Base-by-base conservation (phyloP, 2,797 vertebrate species). In the Sebastes taczanowskii region DNA sequence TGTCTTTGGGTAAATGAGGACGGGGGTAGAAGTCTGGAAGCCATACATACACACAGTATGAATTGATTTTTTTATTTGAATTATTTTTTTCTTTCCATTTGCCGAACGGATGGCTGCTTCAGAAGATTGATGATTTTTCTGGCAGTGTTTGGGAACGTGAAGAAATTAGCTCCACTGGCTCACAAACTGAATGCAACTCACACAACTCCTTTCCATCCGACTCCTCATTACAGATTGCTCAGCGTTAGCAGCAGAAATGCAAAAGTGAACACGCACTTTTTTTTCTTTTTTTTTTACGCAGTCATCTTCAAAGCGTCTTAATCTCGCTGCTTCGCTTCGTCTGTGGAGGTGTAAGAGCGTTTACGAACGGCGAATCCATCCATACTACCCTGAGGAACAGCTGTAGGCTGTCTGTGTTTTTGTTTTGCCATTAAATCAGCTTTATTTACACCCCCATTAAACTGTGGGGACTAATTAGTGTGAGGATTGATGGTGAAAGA, bases 401-500 rank as follows among this genome's bases (percentile, higher is more conserved):
- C 82, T 81, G 72, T 80, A 58, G 46, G 42, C 74, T 75, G 42
- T 20, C 16, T 34, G 71, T 71, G 71, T 79, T 90, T 92, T 89
- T 90, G 85, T 88, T 90, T 88, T 67, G 55, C 78, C 75, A 84
- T 92, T 91, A 88, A 89, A 92, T 93, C 76, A 58, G 88, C 91
- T 89, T 94, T 88, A 93, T 95, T 94, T 94, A 88, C 89, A 87
- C 83, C 65, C 86, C 81, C 91, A 91, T 94, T 94, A 93, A 92
- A 94, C 85, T 81, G 86, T 58, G 66, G 78, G 84, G 87, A 93
- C 89, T 94, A 94, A 96, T 96, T 95, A 93, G 88, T 88, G 58
- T 63, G 83, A 88, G 86, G 93, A 94, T 86, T 93, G 89, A 94
- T 89, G 88, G 89, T 85, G 71, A 88, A 92, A 90, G 83, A 82